Evolutionary conservation across 1,140 invertebrate genomes (phyloP), one percentile per base, ranked within the genome.

Genomic region (Ostrea edulis): DNA sequence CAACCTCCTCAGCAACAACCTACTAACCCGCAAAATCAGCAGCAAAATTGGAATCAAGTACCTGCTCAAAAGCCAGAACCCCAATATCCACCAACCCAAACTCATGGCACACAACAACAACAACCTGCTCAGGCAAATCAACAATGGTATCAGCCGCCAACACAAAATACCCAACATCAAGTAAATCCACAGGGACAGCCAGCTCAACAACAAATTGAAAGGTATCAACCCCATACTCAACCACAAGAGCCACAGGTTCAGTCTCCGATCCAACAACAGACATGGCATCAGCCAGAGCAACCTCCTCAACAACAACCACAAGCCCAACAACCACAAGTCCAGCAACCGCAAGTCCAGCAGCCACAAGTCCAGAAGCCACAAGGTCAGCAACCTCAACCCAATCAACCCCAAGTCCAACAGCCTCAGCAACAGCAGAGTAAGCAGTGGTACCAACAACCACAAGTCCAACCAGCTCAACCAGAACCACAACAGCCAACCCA

Each of bases 171-270:
- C 29, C 25, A 77, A 77, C 68, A 25, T 77, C 68, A 77, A 77
- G 68, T 77, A 2, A 77, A 77, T 35, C 4, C 68, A 77, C 68
- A 9, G 2, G 68, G 25, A 29, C 68, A 35, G 25, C 22, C 14
- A 29, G 2, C 25, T 77, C 29, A 25, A 35, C 68, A 44, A 35
- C 68, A 71, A 14, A 0, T 14, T 11, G 17, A 62, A 62, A 17
- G n/a, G n/a, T n/a, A 62, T 7, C 55, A 62, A 25, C 25, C 29
- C 11, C 22, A 12, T 14, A 8, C 68, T 77, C 68, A 77, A 29
- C 68, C 22, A 12, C 25, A 77, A 77, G 68, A 77, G 29, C 68
- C 68, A 12, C 68, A 77, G 68, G 68, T 77, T 77, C 68, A 35
- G 25, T 25, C 68, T 25, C 68, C 8, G 25, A 17, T 1, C 17